Percentiles rank a stretch among this genome's conserved stretches.
Conservation (phyloP, 2,113 vertebrate genomes). For the Erythrocercus mccallii region DNA sequence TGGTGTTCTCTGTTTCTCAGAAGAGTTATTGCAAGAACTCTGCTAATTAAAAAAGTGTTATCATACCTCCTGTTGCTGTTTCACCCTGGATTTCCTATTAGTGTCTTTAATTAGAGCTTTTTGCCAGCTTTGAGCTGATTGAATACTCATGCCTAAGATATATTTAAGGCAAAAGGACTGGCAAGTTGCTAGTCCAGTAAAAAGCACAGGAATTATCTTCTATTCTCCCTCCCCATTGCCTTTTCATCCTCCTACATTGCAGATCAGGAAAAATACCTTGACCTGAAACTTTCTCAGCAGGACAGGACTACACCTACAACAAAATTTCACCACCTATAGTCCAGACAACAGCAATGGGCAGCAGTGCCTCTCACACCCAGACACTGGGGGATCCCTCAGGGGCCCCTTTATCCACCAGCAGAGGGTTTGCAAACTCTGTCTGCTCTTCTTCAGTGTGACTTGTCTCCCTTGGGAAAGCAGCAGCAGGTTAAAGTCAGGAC, state of each 20-base stretch:
- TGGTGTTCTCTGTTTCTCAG: background rate
- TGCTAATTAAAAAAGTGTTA: background rate
- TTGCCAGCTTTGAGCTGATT: background rate
- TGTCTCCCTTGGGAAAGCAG: background rate
- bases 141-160: background rate
- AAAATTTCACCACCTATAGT: background rate
- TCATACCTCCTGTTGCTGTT: background rate
- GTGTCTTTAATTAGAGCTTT: background rate
- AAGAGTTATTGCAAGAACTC: background rate
- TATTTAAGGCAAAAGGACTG: background rate
- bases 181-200: background rate
- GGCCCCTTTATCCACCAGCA: background rate
- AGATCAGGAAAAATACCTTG: background rate
- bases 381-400: background rate
- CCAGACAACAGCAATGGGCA: background rate
- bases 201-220: background rate
- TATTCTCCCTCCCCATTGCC: background rate
- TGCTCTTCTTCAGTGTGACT: background rate
- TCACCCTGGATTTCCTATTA: background rate
- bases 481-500: background rate
- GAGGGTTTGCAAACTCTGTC: background rate
- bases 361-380: background rate
- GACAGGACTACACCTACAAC: background rate
- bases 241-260: background rate
- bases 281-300: background rate